Base-by-base conservation (phyloP, 2,888 invertebrate species). In the Nomada goodeniana region DNA sequence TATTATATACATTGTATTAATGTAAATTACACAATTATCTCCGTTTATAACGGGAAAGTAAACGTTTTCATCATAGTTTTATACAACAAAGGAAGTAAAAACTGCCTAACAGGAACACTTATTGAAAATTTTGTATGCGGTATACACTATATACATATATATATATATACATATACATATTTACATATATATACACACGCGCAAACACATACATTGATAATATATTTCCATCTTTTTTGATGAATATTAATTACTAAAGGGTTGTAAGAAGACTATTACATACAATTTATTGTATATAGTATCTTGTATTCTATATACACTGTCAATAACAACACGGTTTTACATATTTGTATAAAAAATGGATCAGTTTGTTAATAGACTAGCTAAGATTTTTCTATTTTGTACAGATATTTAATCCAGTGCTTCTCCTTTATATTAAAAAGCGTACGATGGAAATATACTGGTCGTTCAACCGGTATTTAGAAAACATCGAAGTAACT, bases 301-400 rank as follows among this genome's bases (percentile, higher is more conserved):
- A 79, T 87, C 86, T 86, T 88, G 83, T 90, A 89, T 90, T 90
- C 88, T 47, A 57, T 90, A 89, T 91, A 89, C 85, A 84, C 91
- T 91, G 91, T 92, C 91, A 87, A 90, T 91, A 91, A 90, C 90
- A 88, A 91, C 36, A 36, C 87, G 78, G 87, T 89, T 91, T 90
- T 91, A 91, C 89, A 92, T 91, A 90, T 92, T 91, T 93, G 91
- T 91, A 91, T 89, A 87, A 87, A 91, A 64, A 87, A 87, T 88
- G 79, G 76, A 88, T 85, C 78, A 83, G 86, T 84, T 86, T 83
- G 80, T 85, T 83, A 86, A 75, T 83, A 86, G 69, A 81, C 76
- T 70, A 86, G 83, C 81, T 80, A 80, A 85, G 81, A 87, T 90
- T 90, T 75, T 87, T 82, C 84, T 68, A 85, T 82, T 89, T 90